Conservation (phyloP, 2,888 invertebrate species). For the Tipula unca region DNA sequence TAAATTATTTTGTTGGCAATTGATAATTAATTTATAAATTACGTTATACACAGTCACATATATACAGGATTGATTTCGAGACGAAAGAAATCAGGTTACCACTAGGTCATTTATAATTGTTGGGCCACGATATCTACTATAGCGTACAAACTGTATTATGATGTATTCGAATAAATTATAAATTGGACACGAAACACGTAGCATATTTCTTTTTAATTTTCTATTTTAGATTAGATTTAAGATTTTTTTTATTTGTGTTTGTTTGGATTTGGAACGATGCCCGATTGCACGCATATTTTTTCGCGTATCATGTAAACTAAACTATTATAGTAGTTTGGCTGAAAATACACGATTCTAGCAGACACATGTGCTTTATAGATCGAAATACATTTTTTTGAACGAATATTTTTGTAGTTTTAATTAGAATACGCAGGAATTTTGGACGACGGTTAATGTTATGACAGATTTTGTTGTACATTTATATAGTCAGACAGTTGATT, state of each 20-base stretch:
- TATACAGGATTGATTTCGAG: not conserved
- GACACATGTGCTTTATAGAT: not conserved
- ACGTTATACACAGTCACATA: not conserved
- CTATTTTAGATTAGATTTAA: not conserved
- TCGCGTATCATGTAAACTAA: not conserved
- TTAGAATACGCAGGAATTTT: too few species aligned
- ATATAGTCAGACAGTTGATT: too few species aligned
- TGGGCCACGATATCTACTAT: not conserved
- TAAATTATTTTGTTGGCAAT: slow-evolving; percentile 14
- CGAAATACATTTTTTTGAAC: too few species aligned
- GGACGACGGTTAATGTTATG: too few species aligned
- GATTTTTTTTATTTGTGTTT: not conserved
- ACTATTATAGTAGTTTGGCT: not conserved
- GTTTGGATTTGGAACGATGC: not conserved
- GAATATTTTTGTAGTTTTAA: too few species aligned
- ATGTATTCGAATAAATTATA: not conserved
- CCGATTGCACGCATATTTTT: not conserved
- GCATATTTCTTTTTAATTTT: not conserved
- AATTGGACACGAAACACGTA: not conserved
- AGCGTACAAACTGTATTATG: not conserved
- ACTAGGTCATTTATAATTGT: not conserved
- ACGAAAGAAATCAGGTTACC: not conserved
- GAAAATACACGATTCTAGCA: not conserved
- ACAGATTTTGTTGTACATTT: too few species aligned
- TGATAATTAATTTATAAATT: not conserved